Evolutionary conservation across 2,888 invertebrate genomes (phyloP).

Genomic region (Patella depressa): DNA sequence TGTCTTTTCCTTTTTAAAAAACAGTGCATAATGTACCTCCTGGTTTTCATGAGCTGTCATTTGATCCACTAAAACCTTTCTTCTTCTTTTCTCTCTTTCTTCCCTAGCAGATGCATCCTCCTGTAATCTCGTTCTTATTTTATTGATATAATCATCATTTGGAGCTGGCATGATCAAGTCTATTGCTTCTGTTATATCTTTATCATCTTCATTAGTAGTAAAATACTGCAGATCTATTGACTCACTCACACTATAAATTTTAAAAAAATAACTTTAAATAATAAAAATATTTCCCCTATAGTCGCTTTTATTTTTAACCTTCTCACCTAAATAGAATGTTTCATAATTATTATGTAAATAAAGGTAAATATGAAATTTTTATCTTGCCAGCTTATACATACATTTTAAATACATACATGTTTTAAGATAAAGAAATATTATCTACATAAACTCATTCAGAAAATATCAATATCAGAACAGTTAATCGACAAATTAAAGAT

Average conservation of each 20-base stretch:
- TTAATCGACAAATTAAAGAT: no score
- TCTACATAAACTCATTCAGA: no score
- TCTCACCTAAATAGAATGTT: no score
- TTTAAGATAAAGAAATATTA: no score
- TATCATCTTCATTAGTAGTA: conserved; percentile 52
- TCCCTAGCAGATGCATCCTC: conserved; percentile 68
- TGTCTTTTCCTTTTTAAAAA: background rate
- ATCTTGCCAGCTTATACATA: no score
- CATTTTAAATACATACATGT: no score
- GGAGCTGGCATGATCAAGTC: conserved; percentile 61
- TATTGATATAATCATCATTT: conserved; percentile 68
- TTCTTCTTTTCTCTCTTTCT: conserved; percentile 69
- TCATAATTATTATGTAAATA: no score
- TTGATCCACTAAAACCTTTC: conserved; percentile 71
- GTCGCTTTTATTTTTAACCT: no score
- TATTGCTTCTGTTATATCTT: conserved; percentile 46
- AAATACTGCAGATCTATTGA: conserved; percentile 57
- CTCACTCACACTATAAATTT: conserved; percentile 41
- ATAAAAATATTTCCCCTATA: no score
- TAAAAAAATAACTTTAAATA: no score
- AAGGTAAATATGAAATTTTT: background rate
- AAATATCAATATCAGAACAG: no score
- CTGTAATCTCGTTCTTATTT: conserved; percentile 68
- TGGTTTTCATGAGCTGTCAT: conserved; percentile 67
- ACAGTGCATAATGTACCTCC: conserved; percentile 53